Conservation (phyloP, 1,140 invertebrate genomes). For the Eurytemora carolleeae region DNA sequence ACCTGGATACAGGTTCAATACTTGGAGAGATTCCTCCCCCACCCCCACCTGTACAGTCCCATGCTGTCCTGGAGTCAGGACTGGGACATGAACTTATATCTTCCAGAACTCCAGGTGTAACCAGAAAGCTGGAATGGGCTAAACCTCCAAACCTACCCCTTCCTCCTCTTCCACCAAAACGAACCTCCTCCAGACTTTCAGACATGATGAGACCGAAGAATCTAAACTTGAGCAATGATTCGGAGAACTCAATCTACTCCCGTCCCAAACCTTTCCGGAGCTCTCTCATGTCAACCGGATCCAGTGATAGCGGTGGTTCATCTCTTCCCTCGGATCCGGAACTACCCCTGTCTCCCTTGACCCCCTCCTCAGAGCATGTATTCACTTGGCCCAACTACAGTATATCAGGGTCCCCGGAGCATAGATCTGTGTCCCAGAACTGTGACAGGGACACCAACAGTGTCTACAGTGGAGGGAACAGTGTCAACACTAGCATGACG, state of each 20-base stretch:
- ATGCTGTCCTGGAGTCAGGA: constrained; percentile 6
- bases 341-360: not conserved
- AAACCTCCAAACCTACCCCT: not conserved
- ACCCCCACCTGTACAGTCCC: constrained; percentile 11
- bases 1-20: constrained; percentile 4
- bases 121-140: not conserved
- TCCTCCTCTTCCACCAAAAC: not conserved
- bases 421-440: not conserved
- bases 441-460: not conserved
- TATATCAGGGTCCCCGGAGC: not conserved
- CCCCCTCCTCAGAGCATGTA: not conserved
- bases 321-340: not conserved
- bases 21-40: constrained; percentile 6
- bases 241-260: not conserved
- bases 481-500: not conserved
- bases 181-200: constrained; percentile 4
- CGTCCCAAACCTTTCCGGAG: not conserved
- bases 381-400: constrained; percentile 10
- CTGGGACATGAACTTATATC: constrained; percentile 7
- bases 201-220: not conserved
- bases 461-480: not conserved
- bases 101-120: not conserved
- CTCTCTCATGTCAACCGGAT: constrained; percentile 13
- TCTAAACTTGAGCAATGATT: not conserved
- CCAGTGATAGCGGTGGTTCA: not conserved